Evolutionary conservation across 2,888 invertebrate species (phyloP).

Genomic region (Aphodius sticticus): DNA sequence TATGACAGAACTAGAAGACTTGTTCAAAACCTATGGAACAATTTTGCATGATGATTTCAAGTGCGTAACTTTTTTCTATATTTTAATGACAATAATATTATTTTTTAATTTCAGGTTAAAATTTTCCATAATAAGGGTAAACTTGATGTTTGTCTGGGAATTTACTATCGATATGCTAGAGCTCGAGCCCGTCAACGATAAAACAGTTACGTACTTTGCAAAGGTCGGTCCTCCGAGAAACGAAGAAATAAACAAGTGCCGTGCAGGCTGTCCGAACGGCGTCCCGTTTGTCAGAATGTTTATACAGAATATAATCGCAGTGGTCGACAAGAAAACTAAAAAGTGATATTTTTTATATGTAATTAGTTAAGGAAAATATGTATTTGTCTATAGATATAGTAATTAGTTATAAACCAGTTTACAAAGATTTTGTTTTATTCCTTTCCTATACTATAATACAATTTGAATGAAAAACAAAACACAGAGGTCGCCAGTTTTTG

Average conservation of each 20-base stretch:
- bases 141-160: conserved; percentile 18
- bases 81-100: background rate
- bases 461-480: too few species aligned
- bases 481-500: background rate
- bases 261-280: conserved; percentile 25
- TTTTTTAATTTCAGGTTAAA: conserved; percentile 25
- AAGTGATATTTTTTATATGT: background rate
- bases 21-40: conserved; percentile 9
- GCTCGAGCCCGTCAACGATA: conserved; percentile 12
- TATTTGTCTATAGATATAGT: background rate
- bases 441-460: too few species aligned
- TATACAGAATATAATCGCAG: background rate
- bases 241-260: conserved; percentile 23
- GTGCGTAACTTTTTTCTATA: background rate
- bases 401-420: background rate
- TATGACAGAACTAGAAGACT: conserved; percentile 9
- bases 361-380: background rate
- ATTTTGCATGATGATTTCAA: conserved; percentile 22
- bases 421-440: too few species aligned
- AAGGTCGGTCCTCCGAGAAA: conserved; percentile 24
- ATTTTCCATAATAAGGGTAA: conserved; percentile 26
- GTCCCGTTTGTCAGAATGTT: conserved; percentile 25
- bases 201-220: conserved; percentile 19
- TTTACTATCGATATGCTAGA: conserved; percentile 23
- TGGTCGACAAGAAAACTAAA: background rate